Conservation (phyloP, 2,888 invertebrate genomes). For the Temnothorax unifasciatus region DNA sequence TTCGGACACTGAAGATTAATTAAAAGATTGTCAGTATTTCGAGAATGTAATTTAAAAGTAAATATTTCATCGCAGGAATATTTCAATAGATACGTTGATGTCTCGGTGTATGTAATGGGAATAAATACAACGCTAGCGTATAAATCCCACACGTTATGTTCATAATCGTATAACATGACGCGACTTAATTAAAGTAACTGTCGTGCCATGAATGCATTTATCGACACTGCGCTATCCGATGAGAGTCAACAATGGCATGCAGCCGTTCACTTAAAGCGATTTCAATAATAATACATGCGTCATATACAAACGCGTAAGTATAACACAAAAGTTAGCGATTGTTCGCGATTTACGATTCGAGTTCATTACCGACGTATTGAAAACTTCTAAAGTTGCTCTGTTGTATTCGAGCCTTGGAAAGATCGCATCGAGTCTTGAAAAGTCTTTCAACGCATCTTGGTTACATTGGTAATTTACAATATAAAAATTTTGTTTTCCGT, state of each 20-base stretch:
- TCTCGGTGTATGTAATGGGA: neutral
- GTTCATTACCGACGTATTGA: conserved; percentile 32
- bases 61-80: neutral
- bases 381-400: conserved; percentile 30
- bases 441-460: neutral
- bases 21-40: neutral
- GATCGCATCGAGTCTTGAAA: conserved; percentile 20
- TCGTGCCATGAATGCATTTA: conserved; percentile 21
- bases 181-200: conserved; percentile 48
- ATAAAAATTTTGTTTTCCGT: neutral
- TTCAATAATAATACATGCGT: conserved; percentile 24
- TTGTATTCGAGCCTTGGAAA: neutral
- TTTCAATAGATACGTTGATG: conserved; percentile 1
- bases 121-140: conserved; percentile 5
- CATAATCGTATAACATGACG: conserved; percentile 30
- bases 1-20: neutral
- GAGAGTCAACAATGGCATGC: conserved; percentile 25
- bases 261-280: conserved; percentile 44
- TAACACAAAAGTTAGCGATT: conserved; percentile 34
- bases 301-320: neutral
- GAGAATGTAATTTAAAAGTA: neutral
- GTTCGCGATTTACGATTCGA: conserved; percentile 44
- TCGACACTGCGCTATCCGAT: conserved; percentile 47
- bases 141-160: conserved; percentile 15
- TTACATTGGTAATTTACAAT: conserved; percentile 29